Conservation (phyloP, 2,888 invertebrate genomes). For the Exephanes ischioxanthus region DNA sequence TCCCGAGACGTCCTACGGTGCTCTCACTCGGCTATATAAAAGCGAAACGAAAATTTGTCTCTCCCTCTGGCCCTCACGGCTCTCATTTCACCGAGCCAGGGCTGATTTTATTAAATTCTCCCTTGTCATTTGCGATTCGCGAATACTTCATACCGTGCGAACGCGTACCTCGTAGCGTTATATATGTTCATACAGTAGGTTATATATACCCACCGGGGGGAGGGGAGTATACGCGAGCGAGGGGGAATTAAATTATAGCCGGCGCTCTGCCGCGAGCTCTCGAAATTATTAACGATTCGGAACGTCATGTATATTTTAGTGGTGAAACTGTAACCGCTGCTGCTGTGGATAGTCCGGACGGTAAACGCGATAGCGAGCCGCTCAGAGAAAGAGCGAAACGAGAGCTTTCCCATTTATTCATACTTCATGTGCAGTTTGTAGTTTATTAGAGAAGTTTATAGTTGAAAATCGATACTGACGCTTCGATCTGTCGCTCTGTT, state of each 20-base stretch:
- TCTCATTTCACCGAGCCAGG: conserved; percentile 44
- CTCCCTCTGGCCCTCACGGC: conserved; percentile 2
- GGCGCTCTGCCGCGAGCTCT: conserved; percentile 25
- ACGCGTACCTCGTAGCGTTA: conserved; percentile 7
- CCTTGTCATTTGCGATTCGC: conserved; percentile 69
- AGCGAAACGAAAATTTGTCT: conserved; percentile 59
- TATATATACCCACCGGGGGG: not conserved
- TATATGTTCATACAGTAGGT: not conserved
- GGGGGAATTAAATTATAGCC: conserved; percentile 53
- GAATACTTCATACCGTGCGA: conserved; percentile 36
- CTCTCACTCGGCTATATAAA: conserved; percentile 62
- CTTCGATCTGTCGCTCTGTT: conserved; percentile 39
- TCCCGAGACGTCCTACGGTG: conserved; percentile 56
- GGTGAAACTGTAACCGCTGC: conserved; percentile 44
- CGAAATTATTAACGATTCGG: conserved; percentile 60
- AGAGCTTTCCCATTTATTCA: conserved; percentile 16
- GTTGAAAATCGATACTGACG: conserved; percentile 46
- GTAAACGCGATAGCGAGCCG: not conserved
- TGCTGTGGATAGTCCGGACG: not conserved
- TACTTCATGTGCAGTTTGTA: not conserved
- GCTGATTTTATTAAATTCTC: conserved; percentile 78
- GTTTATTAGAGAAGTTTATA: conserved; percentile 34
- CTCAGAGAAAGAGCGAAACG: not conserved
- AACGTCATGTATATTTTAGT: conserved; percentile 54
- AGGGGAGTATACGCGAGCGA: not conserved